These are phyloP conservation scores for Natator depressus DNA, from an alignment of 2,113 vertebrate genomes.

Conservation along the genomic window DNA sequence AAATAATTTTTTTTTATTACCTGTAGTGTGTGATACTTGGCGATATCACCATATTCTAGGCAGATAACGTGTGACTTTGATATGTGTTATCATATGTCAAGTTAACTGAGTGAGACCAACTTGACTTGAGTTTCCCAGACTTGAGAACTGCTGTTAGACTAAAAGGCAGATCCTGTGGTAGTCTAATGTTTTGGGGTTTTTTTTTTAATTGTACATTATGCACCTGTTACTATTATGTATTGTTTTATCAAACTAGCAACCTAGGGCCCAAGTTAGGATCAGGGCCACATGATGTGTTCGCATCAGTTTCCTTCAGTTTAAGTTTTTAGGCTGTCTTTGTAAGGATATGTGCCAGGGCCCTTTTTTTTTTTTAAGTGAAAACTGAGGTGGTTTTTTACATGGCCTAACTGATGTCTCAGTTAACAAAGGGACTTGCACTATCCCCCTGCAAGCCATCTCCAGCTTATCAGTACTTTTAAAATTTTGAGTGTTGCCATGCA, in stretches of 20 bases:
- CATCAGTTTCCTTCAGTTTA: not conserved
- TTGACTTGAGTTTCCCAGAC: not conserved
- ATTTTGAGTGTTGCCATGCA: not conserved
- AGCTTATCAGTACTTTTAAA: not conserved
- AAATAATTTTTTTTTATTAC: not conserved
- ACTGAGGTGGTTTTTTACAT: not conserved
- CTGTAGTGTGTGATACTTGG: not conserved
- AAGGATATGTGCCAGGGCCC: not conserved
- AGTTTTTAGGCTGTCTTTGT: not conserved
- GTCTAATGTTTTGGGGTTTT: not conserved
- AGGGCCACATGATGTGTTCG: not conserved
- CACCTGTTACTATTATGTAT: not conserved
- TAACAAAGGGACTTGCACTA: not conserved
- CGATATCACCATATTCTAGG: not conserved
- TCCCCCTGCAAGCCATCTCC: not conserved
- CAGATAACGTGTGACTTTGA: not conserved
- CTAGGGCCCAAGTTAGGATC: not conserved
- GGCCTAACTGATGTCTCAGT: not conserved
- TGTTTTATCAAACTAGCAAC: not conserved
- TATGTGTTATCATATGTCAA: not conserved
- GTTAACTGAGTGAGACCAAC: not conserved
- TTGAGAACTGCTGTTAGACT: not conserved
- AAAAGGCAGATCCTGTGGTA: not conserved
- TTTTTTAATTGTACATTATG: not conserved
- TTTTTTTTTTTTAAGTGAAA: slow-evolving; percentile 25